Base-by-base conservation (phyloP, 2,797 vertebrate genomes). In the Eleutherodactylus coqui region DNA sequence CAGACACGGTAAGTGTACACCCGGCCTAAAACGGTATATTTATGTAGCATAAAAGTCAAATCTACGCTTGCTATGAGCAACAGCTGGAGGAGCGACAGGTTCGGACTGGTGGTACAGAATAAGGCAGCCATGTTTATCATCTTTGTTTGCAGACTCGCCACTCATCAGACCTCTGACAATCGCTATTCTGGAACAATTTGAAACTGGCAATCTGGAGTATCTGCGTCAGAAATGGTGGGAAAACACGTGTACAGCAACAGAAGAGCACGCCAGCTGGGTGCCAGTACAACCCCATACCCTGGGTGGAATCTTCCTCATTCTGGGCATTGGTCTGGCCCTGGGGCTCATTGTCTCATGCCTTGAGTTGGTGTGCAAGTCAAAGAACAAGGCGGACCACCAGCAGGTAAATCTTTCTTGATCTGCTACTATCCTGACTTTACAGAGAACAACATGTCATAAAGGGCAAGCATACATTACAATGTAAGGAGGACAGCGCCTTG, bases 151-250 rank as follows among this genome's bases (percentile, higher is more conserved):
- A 98, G 97, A 93, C 1, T 97, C 94, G 47, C 90, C 88, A 0
- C 89, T 96, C 91, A 87, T 96, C 0, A 96, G 95, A 86, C 93
- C 95, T 70, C 90, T 98, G 10, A 94, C 93, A 1, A 24, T 94
- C 0, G 95, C 95, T 1, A 93, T 98, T 75, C 94, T 97, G 62
- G 90, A 92, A 69, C 93, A 97, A 81, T 95, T 95, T 0, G 97
- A 98, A 82, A 91, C 93, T 0, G 97, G 96, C 0, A 92, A 94
- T 21, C 92, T 98, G 0, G 93, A 94, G 0, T 93, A 95, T 75
- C 88, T 97, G 60, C 88, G 89, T 0, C 90, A 93, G 79, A 98
- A 97, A 89, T 98, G 96, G 97, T 97, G 97, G 96, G 91, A 95
- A 49, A 96, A 86, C 91, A 96, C 93, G 76, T 98, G 97, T 70